Percentiles rank a stretch among this genome's conserved stretches.
Evolutionary conservation across 2,797 vertebrate genomes (phyloP).

Genomic region (Pelobates cultripes): DNA sequence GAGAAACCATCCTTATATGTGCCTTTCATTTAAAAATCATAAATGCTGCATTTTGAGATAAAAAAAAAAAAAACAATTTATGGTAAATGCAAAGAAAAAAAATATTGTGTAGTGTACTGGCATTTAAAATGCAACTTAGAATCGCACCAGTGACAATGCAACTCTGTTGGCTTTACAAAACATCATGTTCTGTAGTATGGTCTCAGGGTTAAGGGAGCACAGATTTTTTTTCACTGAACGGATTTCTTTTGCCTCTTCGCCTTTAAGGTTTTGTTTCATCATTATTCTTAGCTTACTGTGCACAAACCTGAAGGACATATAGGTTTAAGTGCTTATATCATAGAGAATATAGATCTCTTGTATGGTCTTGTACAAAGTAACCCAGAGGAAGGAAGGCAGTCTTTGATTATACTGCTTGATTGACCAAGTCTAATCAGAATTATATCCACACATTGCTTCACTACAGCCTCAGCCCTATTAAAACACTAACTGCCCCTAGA

Average conservation of each 20-base stretch:
- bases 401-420: conserved; percentile 71
- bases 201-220: no score
- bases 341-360: neutral
- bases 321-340: no score
- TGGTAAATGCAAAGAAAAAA: neutral
- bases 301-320: neutral
- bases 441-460: conserved; percentile 88
- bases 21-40: no score
- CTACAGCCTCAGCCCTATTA: conserved; percentile 72
- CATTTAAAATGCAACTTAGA: no score
- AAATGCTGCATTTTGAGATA: no score
- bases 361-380: neutral
- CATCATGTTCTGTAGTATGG: no score
- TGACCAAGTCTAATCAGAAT: conserved; percentile 88
- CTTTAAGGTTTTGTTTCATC: no score
- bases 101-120: neutral
- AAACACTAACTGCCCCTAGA: conserved; percentile 70
- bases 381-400: conserved; percentile 23
- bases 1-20: no score
- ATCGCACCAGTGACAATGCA: no score
- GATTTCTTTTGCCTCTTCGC: no score
- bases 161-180: no score
- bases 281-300: neutral
- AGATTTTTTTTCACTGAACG: no score
- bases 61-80: neutral